A percentile compares a stretch with the other conserved stretches of the same genome.
These are phyloP conservation scores for Nanorana parkeri DNA, from an alignment of 2,113 vertebrate species.

Conservation along the genomic window DNA sequence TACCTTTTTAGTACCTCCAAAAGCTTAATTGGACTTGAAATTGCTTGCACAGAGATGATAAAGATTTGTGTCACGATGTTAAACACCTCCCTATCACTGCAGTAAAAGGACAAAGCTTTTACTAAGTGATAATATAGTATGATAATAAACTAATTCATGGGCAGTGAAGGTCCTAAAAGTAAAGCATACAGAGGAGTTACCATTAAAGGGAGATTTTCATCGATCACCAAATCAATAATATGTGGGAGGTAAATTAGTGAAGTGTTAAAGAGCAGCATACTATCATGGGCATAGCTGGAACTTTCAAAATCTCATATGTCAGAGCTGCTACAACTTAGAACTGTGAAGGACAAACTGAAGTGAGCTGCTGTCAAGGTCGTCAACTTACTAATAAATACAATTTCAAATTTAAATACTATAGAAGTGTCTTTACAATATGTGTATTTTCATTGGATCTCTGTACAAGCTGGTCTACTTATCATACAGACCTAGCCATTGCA, in stretches of 20 bases:
- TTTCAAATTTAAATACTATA: too few species aligned
- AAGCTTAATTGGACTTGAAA: constrained; percentile 41
- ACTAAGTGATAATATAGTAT: constrained; percentile 19
- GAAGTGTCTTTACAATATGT: too few species aligned
- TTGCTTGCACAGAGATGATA: constrained; percentile 31
- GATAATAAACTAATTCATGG: constrained; percentile 36
- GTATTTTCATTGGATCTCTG: too few species aligned
- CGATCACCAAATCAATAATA: constrained; percentile 25
- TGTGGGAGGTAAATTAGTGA: constrained; percentile 15
- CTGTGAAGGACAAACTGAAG: constrained; percentile 16
- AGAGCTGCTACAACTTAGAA: background rate
- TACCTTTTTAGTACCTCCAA: constrained; percentile 35
- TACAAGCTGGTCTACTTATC: too few species aligned
- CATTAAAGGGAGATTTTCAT: constrained; percentile 4
- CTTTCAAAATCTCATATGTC: constrained; percentile 8
- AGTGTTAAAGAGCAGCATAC: background rate
- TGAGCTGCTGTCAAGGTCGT: too few species aligned
- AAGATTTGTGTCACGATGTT: constrained; percentile 49
- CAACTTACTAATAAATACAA: too few species aligned
- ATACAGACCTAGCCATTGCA: too few species aligned
- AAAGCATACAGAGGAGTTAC: constrained; percentile 1
- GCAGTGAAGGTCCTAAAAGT: constrained; percentile 1
- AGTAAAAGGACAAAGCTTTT: constrained; percentile 41
- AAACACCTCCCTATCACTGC: constrained; percentile 39
- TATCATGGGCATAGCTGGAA: background rate